Evolutionary conservation across 2,113 vertebrate genomes (phyloP).

Genomic region (Lepisosteus oculatus): DNA sequence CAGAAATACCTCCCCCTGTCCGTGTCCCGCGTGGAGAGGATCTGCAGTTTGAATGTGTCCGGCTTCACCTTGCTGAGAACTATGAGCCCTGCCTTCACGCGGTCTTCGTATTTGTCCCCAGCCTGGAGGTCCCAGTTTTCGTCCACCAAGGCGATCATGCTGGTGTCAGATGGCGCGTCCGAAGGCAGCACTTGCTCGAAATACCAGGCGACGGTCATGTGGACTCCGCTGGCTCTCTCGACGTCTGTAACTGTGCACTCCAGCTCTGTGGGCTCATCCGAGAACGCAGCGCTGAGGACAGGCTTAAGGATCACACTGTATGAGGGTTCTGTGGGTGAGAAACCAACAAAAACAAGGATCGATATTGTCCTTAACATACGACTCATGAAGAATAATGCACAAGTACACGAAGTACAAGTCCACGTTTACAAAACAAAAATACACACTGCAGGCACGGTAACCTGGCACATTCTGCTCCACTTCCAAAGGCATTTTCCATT

Average conservation of each 20-base stretch:
- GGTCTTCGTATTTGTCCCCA: constrained; percentile 59
- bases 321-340: constrained; percentile 62
- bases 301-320: constrained; percentile 70
- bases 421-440: too few relatives aligned
- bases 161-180: constrained; percentile 14
- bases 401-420: too few relatives aligned
- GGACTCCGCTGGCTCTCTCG: constrained; percentile 44
- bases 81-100: constrained; percentile 68
- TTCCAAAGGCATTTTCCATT: too few relatives aligned
- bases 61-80: constrained; percentile 65
- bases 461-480: too few relatives aligned
- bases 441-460: too few relatives aligned
- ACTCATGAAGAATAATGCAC: too few relatives aligned
- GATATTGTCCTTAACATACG: too few relatives aligned
- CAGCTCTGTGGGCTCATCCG: constrained; percentile 79
- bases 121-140: constrained; percentile 70
- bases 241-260: constrained; percentile 68
- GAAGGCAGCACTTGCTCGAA: constrained; percentile 49
- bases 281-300: constrained; percentile 61
- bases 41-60: constrained; percentile 77
- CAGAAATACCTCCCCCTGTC: constrained; percentile 85
- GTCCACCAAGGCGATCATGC: constrained; percentile 72
- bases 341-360: background rate
- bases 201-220: constrained; percentile 79
- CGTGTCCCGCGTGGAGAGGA: constrained; percentile 76